These are phyloP conservation scores for Catharus minimus DNA, from an alignment of 2,113 vertebrate species.

Conservation along the genomic window DNA sequence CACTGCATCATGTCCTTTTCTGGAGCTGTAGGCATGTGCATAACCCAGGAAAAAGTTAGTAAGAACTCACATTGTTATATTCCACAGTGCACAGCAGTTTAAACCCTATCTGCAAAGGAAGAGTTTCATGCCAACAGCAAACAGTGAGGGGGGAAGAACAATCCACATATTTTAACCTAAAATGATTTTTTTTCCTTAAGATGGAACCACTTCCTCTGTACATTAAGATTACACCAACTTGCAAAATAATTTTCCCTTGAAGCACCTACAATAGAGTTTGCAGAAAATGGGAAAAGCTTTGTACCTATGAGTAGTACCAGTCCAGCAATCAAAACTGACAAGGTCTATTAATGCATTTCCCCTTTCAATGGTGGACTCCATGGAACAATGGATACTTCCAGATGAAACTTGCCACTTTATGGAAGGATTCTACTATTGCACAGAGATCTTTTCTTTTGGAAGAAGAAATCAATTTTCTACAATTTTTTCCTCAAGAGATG, in stretches of 20 bases:
- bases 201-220: neutral
- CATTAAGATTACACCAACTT: neutral
- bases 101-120: neutral
- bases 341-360: neutral
- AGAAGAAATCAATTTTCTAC: neutral
- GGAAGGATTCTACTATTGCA: neutral
- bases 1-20: neutral
- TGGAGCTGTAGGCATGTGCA: neutral
- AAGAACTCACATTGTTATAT: neutral
- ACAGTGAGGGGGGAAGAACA: neutral
- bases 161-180: neutral
- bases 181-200: neutral
- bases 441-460: neutral
- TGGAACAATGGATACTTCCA: neutral
- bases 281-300: neutral
- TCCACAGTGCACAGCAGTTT: neutral
- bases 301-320: neutral
- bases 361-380: neutral
- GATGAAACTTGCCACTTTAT: neutral
- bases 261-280: neutral
- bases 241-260: neutral
- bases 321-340: neutral
- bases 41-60: neutral
- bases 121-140: neutral
- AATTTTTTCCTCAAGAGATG: neutral